A percentile compares a stretch with the other conserved stretches of the same genome.
Evolutionary conservation across 2,888 invertebrate species (phyloP).

Genomic region (Pterostichus madidus): DNA sequence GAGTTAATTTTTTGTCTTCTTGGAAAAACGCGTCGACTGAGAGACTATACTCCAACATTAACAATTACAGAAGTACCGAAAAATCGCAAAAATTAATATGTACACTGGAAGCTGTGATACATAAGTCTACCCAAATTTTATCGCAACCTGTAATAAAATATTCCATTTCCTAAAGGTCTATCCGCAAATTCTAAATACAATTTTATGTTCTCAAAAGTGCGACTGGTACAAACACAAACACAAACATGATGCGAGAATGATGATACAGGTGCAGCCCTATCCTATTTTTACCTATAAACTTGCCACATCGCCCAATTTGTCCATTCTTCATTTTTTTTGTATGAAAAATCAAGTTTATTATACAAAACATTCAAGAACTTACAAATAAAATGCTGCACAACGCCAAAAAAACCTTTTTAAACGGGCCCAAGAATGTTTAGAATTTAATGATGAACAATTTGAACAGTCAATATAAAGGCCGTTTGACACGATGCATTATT

Average conservation of each 20-base stretch:
- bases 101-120: not conserved
- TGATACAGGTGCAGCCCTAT: too few species aligned
- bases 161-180: not conserved
- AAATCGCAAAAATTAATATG: not conserved
- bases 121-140: not conserved
- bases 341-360: too few species aligned
- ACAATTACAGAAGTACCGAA: not conserved
- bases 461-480: too few species aligned
- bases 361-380: too few species aligned
- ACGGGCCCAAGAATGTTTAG: too few species aligned
- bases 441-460: too few species aligned
- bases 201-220: not conserved
- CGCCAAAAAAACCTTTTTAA: too few species aligned
- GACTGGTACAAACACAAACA: slow-evolving; percentile 17
- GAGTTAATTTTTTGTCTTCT: not conserved
- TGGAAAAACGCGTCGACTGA: slow-evolving; percentile 3
- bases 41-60: slow-evolving; percentile 11
- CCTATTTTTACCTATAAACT: too few species aligned
- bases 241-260: not conserved
- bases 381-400: too few species aligned
- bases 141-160: not conserved
- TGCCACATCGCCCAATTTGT: too few species aligned
- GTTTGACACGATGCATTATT: too few species aligned
- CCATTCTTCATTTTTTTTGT: too few species aligned
- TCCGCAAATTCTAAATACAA: not conserved